A percentile compares a stretch with the other conserved stretches of the same genome.
phyloP scores from a whole-genome alignment of 2,113 vertebrate genomes.

The Chaenogobius annularis region DNA sequence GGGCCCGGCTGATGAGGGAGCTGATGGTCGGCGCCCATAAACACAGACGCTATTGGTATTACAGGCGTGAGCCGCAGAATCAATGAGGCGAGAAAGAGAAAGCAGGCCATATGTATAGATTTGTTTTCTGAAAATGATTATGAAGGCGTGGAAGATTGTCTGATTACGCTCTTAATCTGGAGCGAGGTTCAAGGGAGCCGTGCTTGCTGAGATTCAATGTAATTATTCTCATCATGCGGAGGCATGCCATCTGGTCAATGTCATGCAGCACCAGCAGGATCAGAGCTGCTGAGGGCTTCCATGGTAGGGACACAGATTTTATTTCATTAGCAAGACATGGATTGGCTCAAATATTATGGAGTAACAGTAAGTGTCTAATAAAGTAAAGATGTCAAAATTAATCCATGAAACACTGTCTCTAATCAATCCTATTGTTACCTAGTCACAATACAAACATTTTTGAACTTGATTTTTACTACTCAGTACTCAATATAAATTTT shows the following conservation, averaged over 20 bases:
- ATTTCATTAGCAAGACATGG: neutral
- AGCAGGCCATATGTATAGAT: conserved; percentile 12
- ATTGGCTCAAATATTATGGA: neutral
- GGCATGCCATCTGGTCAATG: conserved; percentile 40
- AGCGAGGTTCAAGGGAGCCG: conserved; percentile 33
- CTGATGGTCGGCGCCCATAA: too few relatives aligned
- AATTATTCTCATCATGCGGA: conserved; percentile 47
- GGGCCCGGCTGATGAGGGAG: too few relatives aligned
- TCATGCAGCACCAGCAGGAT: conserved; percentile 31
- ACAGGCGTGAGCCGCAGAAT: neutral
- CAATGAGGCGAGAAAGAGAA: neutral
- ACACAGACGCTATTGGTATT: neutral
- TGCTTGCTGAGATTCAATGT: conserved; percentile 35
- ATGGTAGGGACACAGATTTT: neutral
- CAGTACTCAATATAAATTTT: too few relatives aligned
- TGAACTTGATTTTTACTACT: too few relatives aligned
- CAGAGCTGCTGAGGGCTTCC: conserved; percentile 20
- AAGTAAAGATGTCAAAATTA: neutral
- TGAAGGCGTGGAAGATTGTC: conserved; percentile 12
- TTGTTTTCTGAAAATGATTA: conserved; percentile 8
- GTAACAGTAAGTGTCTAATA: neutral
- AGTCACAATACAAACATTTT: too few relatives aligned
- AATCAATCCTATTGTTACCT: too few relatives aligned
- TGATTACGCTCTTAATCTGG: conserved; percentile 13
- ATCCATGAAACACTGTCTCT: neutral